Conservation (phyloP, 53 echinoderm and acorn worm genomes). For the Echinometra lucunter region DNA sequence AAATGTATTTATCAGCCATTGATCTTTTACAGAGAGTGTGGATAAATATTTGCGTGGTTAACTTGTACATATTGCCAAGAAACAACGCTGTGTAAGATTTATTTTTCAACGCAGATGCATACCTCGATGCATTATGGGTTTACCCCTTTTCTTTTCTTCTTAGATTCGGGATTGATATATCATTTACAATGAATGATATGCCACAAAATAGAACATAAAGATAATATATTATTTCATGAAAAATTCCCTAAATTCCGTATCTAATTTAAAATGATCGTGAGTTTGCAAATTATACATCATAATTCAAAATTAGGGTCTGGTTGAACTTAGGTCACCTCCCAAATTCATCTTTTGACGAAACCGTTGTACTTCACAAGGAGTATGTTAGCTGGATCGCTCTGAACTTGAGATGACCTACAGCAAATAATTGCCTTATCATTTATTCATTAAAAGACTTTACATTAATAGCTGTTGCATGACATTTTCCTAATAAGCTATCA, state of each 20-base stretch:
- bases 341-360: not conserved
- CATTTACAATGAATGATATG: not conserved
- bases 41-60: conserved; percentile 55
- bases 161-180: not conserved
- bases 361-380: not conserved
- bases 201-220: not conserved
- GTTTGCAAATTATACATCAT: not conserved
- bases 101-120: not conserved
- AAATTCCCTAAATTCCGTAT: conserved; percentile 1
- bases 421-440: conserved; percentile 39
- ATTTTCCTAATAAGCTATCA: not conserved
- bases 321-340: not conserved
- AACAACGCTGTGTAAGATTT: not conserved
- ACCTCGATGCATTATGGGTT: not conserved
- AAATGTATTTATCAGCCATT: conserved; percentile 57
- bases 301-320: not conserved
- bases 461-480: not conserved
- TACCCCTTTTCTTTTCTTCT: not conserved
- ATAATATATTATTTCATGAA: not conserved
- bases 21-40: conserved; percentile 49
- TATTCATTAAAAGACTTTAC: conserved; percentile 31
- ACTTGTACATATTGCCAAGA: conserved; percentile 28
- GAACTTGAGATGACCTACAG: not conserved
- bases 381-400: not conserved
- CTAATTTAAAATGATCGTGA: not conserved